These are phyloP conservation scores for Rousettus leschenaultii DNA, from an alignment of 2,113 vertebrate genomes.

Conservation along the genomic window DNA sequence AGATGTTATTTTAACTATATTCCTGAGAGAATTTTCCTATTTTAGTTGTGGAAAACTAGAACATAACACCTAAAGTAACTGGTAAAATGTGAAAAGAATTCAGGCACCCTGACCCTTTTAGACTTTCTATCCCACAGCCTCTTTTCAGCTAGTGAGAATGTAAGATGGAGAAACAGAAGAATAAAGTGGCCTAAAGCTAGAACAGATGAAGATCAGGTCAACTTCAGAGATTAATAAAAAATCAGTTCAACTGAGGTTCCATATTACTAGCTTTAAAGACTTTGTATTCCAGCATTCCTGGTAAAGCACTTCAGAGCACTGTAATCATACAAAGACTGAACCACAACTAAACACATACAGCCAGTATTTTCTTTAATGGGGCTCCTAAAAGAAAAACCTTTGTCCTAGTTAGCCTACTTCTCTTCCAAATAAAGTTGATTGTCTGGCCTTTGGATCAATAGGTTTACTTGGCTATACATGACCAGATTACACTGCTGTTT, in stretches of 20 bases:
- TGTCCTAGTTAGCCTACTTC: neutral
- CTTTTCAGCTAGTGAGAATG: conserved; percentile 16
- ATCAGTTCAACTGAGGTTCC: neutral
- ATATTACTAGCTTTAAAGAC: neutral
- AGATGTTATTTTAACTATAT: conserved; percentile 63
- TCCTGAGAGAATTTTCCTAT: conserved; percentile 54
- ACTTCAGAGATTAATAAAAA: neutral
- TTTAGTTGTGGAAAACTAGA: conserved; percentile 56
- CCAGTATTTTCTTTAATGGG: neutral
- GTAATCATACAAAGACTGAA: neutral
- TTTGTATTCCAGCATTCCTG: neutral
- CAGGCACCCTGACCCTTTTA: neutral
- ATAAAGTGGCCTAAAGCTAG: neutral
- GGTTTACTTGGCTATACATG: neutral
- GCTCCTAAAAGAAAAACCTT: neutral
- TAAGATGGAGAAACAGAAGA: neutral
- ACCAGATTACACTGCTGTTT: neutral
- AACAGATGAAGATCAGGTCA: neutral
- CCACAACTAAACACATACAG: neutral
- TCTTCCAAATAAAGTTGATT: conserved; percentile 23
- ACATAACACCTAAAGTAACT: conserved; percentile 38
- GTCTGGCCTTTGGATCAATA: conserved; percentile 8
- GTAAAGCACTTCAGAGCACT: neutral
- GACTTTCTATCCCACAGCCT: neutral
- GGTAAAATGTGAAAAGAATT: conserved; percentile 34